Base-by-base conservation (phyloP, 2,113 vertebrate species). In the Eclectus roratus region DNA sequence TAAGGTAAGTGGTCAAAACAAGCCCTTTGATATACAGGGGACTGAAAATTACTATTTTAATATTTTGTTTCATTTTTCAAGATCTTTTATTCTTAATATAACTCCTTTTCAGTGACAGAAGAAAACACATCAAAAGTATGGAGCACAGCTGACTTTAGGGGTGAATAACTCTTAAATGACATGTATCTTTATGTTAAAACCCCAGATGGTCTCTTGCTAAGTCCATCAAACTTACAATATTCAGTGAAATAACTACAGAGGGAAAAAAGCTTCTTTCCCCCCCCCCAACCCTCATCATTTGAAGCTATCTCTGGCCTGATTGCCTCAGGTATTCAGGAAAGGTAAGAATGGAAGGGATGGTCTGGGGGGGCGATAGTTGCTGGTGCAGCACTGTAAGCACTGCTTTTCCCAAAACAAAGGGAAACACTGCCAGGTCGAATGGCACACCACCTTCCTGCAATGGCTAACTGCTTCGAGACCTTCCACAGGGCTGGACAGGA, bases 1-100 rank as follows among this genome's bases (percentile, higher is more conserved):
- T 70, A 66, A 80, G 72, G 55, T 80, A 68, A 93, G 61, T 85
- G 80, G 44, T 53, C 77, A 78, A 91, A 89, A 93, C 89, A 97
- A 96, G 50, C 60, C 60, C 77, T 93, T 94, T 95, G 86, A 71
- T 80, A 70, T 15, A 29, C 21, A 73, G 69, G 33, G 83, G 47
- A 44, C 37, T 58, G 55, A 74, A 90, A 89, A 13, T 83, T 77
- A 55, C 46, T 73, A 13, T 69, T 86, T 70, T 52, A 39, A 31
- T 61, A 25, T 21, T 39, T 13, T 64, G 47, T 72, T 52, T 18
- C 17, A 11, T 21, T 53, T 72, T 86, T 72, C 27, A 52, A 69
- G 52, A 5, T 39, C 56, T 68, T 95, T 87, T 79, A 29, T 78
- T 68, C 91, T 83, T 71, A 35, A 31, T 64, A 43, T 21, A 85